Base-by-base conservation (phyloP, 2,888 invertebrate species). In the Tryphoninae sp. region DNA sequence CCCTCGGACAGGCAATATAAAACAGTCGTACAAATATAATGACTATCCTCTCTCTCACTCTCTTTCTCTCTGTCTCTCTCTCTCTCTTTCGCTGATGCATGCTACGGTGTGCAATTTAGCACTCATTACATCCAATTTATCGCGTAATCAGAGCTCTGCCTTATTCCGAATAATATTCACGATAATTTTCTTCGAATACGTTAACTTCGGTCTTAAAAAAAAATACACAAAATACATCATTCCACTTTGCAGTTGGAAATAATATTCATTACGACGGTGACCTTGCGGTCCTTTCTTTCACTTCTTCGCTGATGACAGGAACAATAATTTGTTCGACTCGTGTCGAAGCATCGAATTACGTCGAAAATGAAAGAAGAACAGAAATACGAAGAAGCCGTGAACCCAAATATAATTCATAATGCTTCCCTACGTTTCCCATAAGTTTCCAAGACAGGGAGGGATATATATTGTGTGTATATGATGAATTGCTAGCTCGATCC, bases 381-480 rank as follows among this genome's bases (percentile, higher is more conserved):
- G 45, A 6, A 71, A 26, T 53, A 53, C 11, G 53, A 68, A 68
- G 64, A 49, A 6, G 2, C 13, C 22, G 13, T 22, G 19, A 19
- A 55, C 55, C n/a, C 2, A 8, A 8, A 55, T 55, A 55, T 55
- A 8, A 55, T 55, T 55, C 23, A 51, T 59, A 49, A 53, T 76
- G 16, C 33, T 49, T 23, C 11, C 33, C 19, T 40, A 23, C 64
- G 53, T 77, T 77, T 69, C 59, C 68, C 67, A 51, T 61, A 62
- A 64, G 55, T 71, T 26, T n/a, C 22, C 45, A 61, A 64, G 64
- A 42, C 16, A 61, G 42, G 51, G 61, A 68, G 75, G 74, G 73
- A 79, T 40, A 77, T 71, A 82, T 82, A 85, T 83, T 81, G 81
- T 81, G 73, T 64, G 73, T 82, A 78, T 76, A 71, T 80, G 75